Evolutionary conservation across 2,888 invertebrate species (phyloP), one percentile per base, ranked within the genome.

Genomic region (Drosophila neotestacea): DNA sequence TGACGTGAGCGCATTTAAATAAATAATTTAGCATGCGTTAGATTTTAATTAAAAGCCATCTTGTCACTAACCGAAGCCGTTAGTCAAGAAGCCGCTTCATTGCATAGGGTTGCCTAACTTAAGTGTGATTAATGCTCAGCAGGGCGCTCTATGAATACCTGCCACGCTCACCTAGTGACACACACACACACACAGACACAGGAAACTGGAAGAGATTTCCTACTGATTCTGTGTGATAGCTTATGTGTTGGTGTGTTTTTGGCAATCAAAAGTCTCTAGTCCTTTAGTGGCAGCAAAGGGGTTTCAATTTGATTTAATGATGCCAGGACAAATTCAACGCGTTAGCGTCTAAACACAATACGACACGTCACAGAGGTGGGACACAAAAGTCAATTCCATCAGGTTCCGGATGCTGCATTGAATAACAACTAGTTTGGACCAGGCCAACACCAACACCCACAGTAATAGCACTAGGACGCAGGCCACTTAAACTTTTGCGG

Each of bases 291-390:
- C 60, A 58, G 66, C 73, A 81, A 84, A 86, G 84, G 84, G 85
- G 88, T 87, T 87, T 85, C 85, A 87, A 85, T 85, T 85, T 88
- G 85, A 85, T 87, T 85, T 85, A 87, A 85, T 85, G 85, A 81
- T 77, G 88, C 79, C 76, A 76, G 88, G 79, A 85, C 85, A 85
- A 87, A 83, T 85, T 85, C 81, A 81, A 85, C 75, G 86, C 86
- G 76, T 77, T 73, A 77, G 69, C 73, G 58, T 59, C 68, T 64
- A 69, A 69, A 68, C 58, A 59, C 47, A 59, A 73, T 70, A 62
- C 71, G 54, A 44, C 65, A 69, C 52, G 50, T 32, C 70, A 77
- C 69, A 55, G 50, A 63, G 67, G 62, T 64, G 64, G 73, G 64
- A 70, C 73, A 74, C 78, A 82, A 81, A 87, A 86, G 84, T 85